Evolutionary conservation across 1,140 invertebrate genomes (phyloP).

Genomic region (Acromyrmex heyeri): DNA sequence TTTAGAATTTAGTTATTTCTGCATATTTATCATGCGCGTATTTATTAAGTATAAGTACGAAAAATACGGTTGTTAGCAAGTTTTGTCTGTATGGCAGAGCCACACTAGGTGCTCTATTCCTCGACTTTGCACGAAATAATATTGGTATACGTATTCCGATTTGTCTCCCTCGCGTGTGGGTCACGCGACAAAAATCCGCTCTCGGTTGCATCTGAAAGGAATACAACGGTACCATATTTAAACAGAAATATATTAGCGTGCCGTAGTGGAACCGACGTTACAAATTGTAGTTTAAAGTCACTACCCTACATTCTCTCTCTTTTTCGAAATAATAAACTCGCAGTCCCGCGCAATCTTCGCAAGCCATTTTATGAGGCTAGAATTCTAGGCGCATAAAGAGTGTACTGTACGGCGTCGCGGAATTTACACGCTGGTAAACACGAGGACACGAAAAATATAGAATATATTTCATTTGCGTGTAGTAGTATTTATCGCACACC

Average conservation of each 20-base stretch:
- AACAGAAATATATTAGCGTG: constrained; percentile 42
- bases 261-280: constrained; percentile 16
- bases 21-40: too few species aligned
- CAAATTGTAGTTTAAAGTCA: constrained; percentile 50
- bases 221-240: constrained; percentile 5
- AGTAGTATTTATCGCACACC: constrained; percentile 34
- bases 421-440: constrained; percentile 52
- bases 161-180: not conserved
- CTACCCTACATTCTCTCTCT: constrained; percentile 7
- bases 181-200: constrained; percentile 33
- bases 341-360: constrained; percentile 43
- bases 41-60: not conserved
- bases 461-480: constrained; percentile 50
- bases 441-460: constrained; percentile 36
- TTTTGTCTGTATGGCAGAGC: not conserved
- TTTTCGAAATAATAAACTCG: constrained; percentile 38
- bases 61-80: not conserved
- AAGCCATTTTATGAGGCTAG: constrained; percentile 24
- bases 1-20: not conserved
- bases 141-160: not conserved
- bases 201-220: not conserved
- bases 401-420: constrained; percentile 16
- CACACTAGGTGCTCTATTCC: not conserved
- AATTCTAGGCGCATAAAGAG: constrained; percentile 46
- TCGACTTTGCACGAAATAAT: not conserved